Percentiles rank a stretch among this genome's conserved stretches.
phyloP scores from a whole-genome alignment of 2,797 vertebrate genomes.

The Oreonectes daqikongensis region DNA sequence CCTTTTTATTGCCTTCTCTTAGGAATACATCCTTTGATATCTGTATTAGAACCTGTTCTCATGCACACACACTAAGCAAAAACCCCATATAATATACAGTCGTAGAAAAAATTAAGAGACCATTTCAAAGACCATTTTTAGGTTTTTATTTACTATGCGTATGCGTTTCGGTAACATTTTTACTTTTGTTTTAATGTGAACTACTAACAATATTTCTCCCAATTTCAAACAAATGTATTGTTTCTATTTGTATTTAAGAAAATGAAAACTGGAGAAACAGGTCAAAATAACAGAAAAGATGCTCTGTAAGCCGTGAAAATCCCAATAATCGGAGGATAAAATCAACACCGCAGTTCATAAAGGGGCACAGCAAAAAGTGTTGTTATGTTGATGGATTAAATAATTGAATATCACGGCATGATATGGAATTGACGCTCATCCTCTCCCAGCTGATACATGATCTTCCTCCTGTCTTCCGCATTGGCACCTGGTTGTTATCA shows the following conservation, averaged over 20 bases:
- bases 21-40: not conserved
- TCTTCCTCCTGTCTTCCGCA: constrained; percentile 13
- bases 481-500: constrained; percentile 53
- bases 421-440: constrained; percentile 29
- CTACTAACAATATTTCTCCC: no score
- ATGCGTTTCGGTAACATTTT: no score
- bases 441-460: not conserved
- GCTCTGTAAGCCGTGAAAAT: constrained; percentile 8
- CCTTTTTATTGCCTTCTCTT: not conserved
- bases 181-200: no score
- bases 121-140: no score
- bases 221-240: no score
- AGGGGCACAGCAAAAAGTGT: constrained; percentile 23
- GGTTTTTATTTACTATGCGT: no score
- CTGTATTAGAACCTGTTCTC: constrained; percentile 5
- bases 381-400: constrained; percentile 35
- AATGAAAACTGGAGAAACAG: no score
- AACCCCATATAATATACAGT: no score
- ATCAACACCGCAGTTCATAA: constrained; percentile 32
- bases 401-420: constrained; percentile 34
- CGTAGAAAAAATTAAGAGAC: no score
- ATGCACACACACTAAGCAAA: constrained; percentile 23
- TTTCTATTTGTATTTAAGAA: no score
- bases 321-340: constrained; percentile 10
- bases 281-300: no score